Evolutionary conservation across 2,888 invertebrate species (phyloP), one percentile per base, ranked within the genome.

Genomic region (Sisyra terminalis): DNA sequence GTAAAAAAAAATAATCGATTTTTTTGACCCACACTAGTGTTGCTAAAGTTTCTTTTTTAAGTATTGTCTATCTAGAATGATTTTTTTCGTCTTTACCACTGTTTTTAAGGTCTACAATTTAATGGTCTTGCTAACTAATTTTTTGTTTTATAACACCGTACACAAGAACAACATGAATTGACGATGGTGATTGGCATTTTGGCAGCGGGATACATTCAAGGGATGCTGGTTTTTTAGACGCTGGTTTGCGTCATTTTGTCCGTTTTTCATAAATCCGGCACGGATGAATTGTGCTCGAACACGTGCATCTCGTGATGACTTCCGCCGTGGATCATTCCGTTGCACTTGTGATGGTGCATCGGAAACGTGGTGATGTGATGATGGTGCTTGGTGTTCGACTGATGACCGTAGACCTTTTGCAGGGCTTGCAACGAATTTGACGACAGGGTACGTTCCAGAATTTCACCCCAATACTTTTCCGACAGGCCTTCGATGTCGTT

Each of bases 381-480:
- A 14, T 29, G 14, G 16, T 40, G 30, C 10, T 40, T 40, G 10
- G 40, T 14, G 1, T 29, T 14, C 13, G 13, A 16, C 13, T 29
- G 39, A 13, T 16, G 18, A 15, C 16, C 16, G 14, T 37, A 15
- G 7, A 37, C 16, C 18, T 37, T 37, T 17, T 37, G 37, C 17
- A 37, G 11, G 14, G 78, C 78, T 53, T 82, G 82, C 36, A 84
- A 65, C 39, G 82, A 83, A 44, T 71, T 76, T 1, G 81, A 79
- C 36, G 82, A 82, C 7, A 83, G 74, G 1, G 83, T 82, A 6
- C 83, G 67, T 57, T 84, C 83, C 49, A 84, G 63, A 52, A 83
- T 83, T 64, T 83, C 83, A 4, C 61, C 56, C 67, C 73, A 73
- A 62, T 73, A 47, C 56, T 70, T 49, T 61, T 72, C 60, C 59